phyloP scores from a whole-genome alignment of 2,113 vertebrate species.

The Chionodraco myersi region DNA sequence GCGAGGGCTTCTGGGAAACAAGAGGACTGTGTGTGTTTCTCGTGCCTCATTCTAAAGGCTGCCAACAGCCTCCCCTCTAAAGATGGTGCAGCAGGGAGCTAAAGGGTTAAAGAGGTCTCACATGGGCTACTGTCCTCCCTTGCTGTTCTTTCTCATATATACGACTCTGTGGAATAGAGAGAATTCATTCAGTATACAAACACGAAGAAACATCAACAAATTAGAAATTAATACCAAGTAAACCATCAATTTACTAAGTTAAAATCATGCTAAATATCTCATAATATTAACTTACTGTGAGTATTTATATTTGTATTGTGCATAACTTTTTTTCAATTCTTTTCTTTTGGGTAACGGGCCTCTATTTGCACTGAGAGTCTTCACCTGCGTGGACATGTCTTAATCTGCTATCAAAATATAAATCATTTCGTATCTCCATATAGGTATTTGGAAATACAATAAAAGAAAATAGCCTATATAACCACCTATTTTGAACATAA shows the following conservation, averaged over 20 bases:
- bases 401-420: too few relatives aligned
- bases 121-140: conserved; percentile 69
- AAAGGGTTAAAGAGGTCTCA: conserved; percentile 87
- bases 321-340: not conserved
- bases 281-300: too few relatives aligned
- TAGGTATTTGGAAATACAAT: too few relatives aligned
- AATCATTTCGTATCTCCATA: too few relatives aligned
- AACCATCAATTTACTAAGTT: not conserved
- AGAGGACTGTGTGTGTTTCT: conserved; percentile 91
- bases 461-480: too few relatives aligned
- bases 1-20: conserved; percentile 76
- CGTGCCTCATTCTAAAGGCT: conserved; percentile 96
- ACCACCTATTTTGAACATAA: too few relatives aligned
- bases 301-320: not conserved
- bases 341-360: not conserved
- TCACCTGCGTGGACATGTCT: not conserved
- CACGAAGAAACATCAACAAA: not conserved
- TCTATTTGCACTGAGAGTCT: not conserved
- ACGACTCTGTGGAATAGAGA: not conserved
- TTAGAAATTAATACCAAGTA: not conserved
- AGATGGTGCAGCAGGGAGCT: conserved; percentile 76
- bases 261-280: not conserved
- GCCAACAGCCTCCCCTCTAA: conserved; percentile 84
- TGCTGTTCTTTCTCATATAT: not conserved
- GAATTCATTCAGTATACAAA: not conserved